Evolutionary conservation across 1,140 invertebrate species (phyloP).

Genomic region (Chrysopa pallens): DNA sequence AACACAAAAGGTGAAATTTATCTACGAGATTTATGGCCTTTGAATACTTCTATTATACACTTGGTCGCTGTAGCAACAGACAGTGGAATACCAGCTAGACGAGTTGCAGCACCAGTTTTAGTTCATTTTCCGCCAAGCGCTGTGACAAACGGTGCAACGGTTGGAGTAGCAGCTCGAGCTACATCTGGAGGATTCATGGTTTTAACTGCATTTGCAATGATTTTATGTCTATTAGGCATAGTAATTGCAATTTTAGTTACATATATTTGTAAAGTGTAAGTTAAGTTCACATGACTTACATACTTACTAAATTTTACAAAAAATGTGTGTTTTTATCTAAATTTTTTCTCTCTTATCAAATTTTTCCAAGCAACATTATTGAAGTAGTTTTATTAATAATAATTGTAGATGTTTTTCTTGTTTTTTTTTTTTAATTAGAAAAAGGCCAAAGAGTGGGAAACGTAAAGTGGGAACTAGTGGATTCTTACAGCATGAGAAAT

Average conservation of each 20-base stretch:
- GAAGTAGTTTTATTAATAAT: constrained; percentile 4
- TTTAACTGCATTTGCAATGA: constrained; percentile 47
- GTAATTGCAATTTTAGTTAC: constrained; percentile 52
- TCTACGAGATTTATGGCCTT: constrained; percentile 17
- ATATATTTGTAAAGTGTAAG: constrained; percentile 63
- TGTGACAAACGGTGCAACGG: constrained; percentile 22
- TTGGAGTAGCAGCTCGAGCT: constrained; percentile 28
- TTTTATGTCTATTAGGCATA: constrained; percentile 49
- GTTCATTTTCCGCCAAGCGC: constrained; percentile 37
- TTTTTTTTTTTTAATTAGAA: constrained; percentile 22
- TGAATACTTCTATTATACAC: constrained; percentile 30
- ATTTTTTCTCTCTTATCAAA: background rate
- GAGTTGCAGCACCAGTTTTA: constrained; percentile 52
- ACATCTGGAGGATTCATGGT: constrained; percentile 33
- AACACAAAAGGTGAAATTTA: constrained; percentile 29
- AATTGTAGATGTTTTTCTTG: too few relatives aligned
- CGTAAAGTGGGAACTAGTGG: constrained; percentile 19
- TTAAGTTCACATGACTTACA: constrained; percentile 13
- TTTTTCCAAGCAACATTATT: background rate
- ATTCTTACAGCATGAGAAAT: constrained; percentile 21
- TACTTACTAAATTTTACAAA: background rate
- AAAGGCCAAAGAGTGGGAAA: constrained; percentile 27
- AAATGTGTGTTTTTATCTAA: background rate
- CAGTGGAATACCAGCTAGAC: constrained; percentile 52
- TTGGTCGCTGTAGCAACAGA: constrained; percentile 65